Percentiles rank a stretch among this genome's conserved stretches.
phyloP scores from a whole-genome alignment of 2,113 vertebrate species.

The Panthera tigris region DNA sequence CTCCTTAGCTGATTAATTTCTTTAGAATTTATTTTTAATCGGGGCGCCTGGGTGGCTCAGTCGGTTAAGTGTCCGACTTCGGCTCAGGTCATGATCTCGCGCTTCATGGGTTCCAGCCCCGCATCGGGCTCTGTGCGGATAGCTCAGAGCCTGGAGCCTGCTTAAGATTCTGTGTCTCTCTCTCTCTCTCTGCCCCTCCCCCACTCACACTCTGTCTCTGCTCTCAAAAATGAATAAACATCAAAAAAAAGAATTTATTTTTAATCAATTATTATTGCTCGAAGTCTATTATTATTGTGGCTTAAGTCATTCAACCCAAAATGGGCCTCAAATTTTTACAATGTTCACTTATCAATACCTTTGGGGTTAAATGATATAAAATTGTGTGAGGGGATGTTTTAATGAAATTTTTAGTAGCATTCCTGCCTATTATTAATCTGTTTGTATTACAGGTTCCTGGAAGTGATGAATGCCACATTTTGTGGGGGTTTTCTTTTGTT shows the following conservation, averaged over 20 bases:
- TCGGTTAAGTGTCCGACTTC: too few relatives aligned
- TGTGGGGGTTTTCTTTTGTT: too few relatives aligned
- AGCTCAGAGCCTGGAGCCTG: too few relatives aligned
- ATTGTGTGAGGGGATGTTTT: not conserved
- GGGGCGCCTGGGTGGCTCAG: too few relatives aligned
- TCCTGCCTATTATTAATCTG: not conserved
- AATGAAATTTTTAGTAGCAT: not conserved
- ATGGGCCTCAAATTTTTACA: not conserved
- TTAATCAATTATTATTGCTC: not conserved
- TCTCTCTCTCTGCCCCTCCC: too few relatives aligned
- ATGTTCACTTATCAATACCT: not conserved
- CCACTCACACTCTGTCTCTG: too few relatives aligned
- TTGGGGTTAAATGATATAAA: not conserved
- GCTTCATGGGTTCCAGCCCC: too few relatives aligned
- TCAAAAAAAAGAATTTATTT: not conserved
- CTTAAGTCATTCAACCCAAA: not conserved
- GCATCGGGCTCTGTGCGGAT: too few relatives aligned
- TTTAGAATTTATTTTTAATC: slow-evolving; percentile 21
- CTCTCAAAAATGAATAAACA: too few relatives aligned
- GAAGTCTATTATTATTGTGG: not conserved
- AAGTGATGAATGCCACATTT: not conserved
- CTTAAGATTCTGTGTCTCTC: too few relatives aligned
- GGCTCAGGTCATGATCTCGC: too few relatives aligned
- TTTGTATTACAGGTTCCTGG: not conserved
- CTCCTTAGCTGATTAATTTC: not conserved